Conservation (phyloP, 2,888 invertebrate genomes). For the Spodoptera littoralis region DNA sequence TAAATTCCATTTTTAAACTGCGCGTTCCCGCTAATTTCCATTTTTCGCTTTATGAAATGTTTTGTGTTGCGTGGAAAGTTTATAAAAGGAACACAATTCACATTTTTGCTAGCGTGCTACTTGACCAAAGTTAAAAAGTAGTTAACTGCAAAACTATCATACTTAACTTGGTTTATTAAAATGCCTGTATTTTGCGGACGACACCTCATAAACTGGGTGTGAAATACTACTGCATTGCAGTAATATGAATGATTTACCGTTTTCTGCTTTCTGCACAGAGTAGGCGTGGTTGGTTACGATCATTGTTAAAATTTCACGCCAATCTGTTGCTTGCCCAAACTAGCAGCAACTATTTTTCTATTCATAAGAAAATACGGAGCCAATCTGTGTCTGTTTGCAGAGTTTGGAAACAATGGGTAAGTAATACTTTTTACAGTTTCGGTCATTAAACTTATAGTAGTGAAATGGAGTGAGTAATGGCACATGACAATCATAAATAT, state of each 20-base stretch:
- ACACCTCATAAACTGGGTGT: conserved; percentile 34
- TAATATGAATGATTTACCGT: conserved; percentile 36
- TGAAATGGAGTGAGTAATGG: too few relatives aligned
- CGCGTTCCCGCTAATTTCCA: not conserved
- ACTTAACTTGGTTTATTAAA: conserved; percentile 18
- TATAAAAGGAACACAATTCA: conserved; percentile 13
- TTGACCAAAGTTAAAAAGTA: conserved; percentile 31
- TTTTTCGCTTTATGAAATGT: not conserved
- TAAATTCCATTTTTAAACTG: not conserved
- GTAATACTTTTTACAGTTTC: too few relatives aligned
- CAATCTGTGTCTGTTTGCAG: too few relatives aligned
- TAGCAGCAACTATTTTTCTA: conserved; percentile 6
- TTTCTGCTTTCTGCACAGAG: conserved; percentile 20
- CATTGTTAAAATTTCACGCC: conserved; percentile 36
- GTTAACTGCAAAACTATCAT: conserved; percentile 26
- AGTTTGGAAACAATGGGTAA: too few relatives aligned
- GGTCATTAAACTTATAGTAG: too few relatives aligned
- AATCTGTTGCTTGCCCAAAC: conserved; percentile 1
- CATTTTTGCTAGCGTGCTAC: not conserved
- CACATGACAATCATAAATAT: too few relatives aligned
- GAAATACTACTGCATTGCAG: conserved; percentile 57
- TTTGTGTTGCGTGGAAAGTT: not conserved
- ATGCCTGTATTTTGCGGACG: conserved; percentile 9
- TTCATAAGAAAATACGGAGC: not conserved
- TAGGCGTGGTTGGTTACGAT: conserved; percentile 11